Evolutionary conservation across 2,797 vertebrate genomes (phyloP).

Genomic region (Morus bassanus): DNA sequence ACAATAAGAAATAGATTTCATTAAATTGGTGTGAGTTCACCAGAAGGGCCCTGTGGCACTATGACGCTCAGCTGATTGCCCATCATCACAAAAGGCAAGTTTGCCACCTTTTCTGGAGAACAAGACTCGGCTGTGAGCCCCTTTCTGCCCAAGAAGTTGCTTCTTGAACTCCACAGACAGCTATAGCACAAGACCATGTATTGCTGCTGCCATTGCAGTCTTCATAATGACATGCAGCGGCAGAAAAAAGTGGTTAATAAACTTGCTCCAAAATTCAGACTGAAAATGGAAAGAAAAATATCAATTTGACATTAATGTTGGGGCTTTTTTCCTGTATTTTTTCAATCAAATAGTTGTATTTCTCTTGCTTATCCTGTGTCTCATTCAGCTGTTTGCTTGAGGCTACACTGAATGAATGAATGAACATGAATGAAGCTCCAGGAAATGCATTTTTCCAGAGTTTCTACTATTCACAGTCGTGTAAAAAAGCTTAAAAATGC

Average conservation of each 20-base stretch:
- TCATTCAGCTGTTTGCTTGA: not conserved
- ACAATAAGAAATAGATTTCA: not conserved
- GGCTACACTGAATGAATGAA: not conserved
- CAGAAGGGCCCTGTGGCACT: not conserved
- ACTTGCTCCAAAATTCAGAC: not conserved
- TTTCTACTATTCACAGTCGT: not conserved
- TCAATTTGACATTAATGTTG: not conserved
- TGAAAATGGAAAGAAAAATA: not conserved
- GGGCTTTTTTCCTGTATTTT: fast-evolving
- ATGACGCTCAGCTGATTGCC: not conserved
- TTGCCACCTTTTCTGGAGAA: not conserved
- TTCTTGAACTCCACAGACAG: not conserved
- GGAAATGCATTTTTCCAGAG: not conserved
- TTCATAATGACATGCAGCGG: not conserved
- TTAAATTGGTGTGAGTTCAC: not conserved
- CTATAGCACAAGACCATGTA: not conserved
- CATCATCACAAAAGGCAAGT: not conserved
- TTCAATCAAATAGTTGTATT: not conserved
- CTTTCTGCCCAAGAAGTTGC: not conserved
- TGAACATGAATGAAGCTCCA: not conserved
- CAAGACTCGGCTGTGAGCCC: not conserved
- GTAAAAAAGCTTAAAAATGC: not conserved
- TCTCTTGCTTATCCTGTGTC: not conserved
- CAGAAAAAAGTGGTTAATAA: not conserved
- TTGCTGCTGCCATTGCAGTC: not conserved